Evolutionary conservation across 2,888 invertebrate species (phyloP), one percentile per base, ranked within the genome.

Genomic region (Epinotia demarniana): DNA sequence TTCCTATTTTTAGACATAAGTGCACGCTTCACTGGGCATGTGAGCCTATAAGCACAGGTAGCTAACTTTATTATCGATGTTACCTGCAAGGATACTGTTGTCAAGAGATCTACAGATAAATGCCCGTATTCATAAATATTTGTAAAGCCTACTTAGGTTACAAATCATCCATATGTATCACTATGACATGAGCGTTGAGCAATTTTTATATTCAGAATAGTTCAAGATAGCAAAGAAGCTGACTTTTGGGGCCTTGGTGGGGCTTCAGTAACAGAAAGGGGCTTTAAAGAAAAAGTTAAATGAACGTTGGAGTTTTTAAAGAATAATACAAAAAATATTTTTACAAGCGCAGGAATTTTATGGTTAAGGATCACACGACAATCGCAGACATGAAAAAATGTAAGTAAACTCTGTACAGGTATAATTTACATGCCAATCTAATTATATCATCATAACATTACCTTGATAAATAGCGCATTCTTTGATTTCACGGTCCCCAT

Each of bases 401-500:
- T 64, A 3, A 0, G 9, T 23, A 49, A 64, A 63, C 39, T 16
- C 2, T 19, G 46, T 6, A 63, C 4, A 43, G 4, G 19, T 16
- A 23, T 11, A 1, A 8, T 49, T 49, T 16, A 27, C 66, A 66
- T 66, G 53, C 66, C 33, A 55, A 53, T 62, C 19, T 71, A 23
- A 27, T 46, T n/a, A 18, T 70, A 23, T 55, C 27, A 27, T 58
- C 33, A 76, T 61, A 77, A 80, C 76, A 79, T 83, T 92, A 92
- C 93, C 92, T 92, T 89, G 75, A 88, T 77, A 79, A 88, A 88
- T 78, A 80, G 89, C 81, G 88, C 89, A 88, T 87, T 85, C 85
- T 91, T 93, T 84, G 93, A 93, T 87, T 92, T 92, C 88, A 88
- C 88, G 89, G 89, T 90, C 92, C 94, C 93, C 94, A 93, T 94